Percentiles rank a stretch among this genome's conserved stretches.
phyloP scores from a whole-genome alignment of 2,888 invertebrate species.

The Baronia brevicornis region DNA sequence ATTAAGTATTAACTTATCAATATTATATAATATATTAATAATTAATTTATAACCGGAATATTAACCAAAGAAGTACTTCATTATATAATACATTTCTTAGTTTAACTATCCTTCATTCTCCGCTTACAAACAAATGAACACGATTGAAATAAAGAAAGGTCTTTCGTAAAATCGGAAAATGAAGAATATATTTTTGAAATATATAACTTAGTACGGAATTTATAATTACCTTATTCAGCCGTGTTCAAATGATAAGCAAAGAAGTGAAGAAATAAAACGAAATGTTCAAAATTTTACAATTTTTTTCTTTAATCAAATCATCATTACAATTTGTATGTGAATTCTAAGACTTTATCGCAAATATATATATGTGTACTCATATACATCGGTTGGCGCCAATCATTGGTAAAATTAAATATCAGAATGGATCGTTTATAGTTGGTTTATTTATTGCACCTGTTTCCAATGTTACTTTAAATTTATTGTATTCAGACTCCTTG shows the following conservation, averaged over 20 bases:
- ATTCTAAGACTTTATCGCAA: too few species aligned
- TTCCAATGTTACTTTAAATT: too few species aligned
- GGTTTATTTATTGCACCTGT: too few species aligned
- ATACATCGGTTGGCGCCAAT: too few species aligned
- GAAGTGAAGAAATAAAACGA: constrained; percentile 11
- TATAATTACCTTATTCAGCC: constrained; percentile 40
- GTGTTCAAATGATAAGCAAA: constrained; percentile 49
- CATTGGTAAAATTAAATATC: too few species aligned
- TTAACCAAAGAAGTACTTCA: constrained; percentile 11
- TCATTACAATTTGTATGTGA: too few species aligned
- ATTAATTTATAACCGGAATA: constrained; percentile 8
- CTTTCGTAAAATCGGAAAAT: constrained; percentile 44
- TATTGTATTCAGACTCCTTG: too few species aligned
- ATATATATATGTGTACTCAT: too few species aligned
- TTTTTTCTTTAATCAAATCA: constrained; percentile 11
- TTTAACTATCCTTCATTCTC: constrained; percentile 59
- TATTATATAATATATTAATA: not conserved
- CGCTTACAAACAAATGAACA: constrained; percentile 58
- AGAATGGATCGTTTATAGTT: too few species aligned
- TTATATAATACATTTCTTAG: constrained; percentile 5
- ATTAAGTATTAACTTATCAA: too few species aligned
- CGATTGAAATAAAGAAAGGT: constrained; percentile 22
- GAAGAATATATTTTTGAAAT: constrained; percentile 37
- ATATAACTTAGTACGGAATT: constrained; percentile 11
- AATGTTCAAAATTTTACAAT: constrained; percentile 2